A percentile compares a stretch with the other conserved stretches of the same genome.
Evolutionary conservation across 64 coral and sea anemone species (phyloP).

Genomic region (Pocillopora verrucosa): DNA sequence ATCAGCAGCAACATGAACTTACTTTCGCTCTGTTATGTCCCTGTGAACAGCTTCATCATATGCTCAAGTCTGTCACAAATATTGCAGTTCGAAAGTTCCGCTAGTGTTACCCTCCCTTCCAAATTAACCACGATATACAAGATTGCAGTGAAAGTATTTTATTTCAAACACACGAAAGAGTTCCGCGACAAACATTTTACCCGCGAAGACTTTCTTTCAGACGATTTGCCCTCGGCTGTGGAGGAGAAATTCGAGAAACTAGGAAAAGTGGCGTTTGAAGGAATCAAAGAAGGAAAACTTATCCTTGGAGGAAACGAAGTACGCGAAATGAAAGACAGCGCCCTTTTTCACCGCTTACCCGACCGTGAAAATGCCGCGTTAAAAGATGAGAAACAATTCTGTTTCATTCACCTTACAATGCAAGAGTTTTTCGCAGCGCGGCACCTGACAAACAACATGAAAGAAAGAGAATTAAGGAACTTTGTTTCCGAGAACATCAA

Average conservation of each 20-base stretch:
- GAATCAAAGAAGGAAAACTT: slow-evolving; percentile 22
- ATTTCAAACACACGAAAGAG: background rate
- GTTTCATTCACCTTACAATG: no score
- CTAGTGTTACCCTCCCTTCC: background rate
- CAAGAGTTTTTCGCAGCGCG: no score
- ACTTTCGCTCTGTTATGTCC: slow-evolving; percentile 48
- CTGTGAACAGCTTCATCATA: slow-evolving; percentile 19
- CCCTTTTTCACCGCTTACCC: slow-evolving; percentile 48
- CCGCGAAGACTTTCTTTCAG: no score
- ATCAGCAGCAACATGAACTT: slow-evolving; percentile 10
- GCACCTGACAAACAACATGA: no score
- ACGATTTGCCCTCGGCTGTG: background rate
- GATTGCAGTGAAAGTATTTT: background rate
- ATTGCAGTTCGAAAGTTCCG: no score
- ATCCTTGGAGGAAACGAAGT: slow-evolving; percentile 32
- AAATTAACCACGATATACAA: slow-evolving; percentile 38
- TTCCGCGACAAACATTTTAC: background rate
- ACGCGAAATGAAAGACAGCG: slow-evolving; percentile 12
- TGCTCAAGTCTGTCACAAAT: background rate
- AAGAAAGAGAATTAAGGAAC: background rate
- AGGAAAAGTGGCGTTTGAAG: slow-evolving; percentile 46
- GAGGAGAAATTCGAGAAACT: slow-evolving; percentile 12
- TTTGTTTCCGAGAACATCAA: background rate
- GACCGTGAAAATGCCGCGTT: no score
- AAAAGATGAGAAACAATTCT: no score